A percentile compares a stretch with the other conserved stretches of the same genome.
phyloP scores from a whole-genome alignment of 2,113 vertebrate genomes.

The Otolemur garnettii region DNA sequence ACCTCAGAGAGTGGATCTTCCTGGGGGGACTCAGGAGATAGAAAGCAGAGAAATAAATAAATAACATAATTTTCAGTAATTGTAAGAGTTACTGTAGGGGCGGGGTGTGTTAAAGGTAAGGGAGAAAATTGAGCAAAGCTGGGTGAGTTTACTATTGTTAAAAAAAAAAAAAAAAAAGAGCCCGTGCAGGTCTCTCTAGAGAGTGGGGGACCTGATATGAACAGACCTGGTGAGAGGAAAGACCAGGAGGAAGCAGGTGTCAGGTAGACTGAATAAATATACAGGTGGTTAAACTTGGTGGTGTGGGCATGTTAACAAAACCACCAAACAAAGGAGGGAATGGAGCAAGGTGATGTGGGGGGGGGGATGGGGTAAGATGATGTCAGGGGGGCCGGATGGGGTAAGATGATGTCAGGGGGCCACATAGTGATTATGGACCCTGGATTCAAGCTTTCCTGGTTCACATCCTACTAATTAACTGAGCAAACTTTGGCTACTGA shows the following conservation, averaged over 20 bases:
- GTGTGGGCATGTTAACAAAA: neutral
- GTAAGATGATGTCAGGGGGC: too few relatives aligned
- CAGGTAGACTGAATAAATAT: neutral
- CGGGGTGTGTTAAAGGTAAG: neutral
- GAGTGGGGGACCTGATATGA: neutral
- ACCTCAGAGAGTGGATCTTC: neutral
- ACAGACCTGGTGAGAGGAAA: neutral
- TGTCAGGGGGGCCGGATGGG: too few relatives aligned
- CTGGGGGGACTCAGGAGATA: neutral
- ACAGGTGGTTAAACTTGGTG: neutral
- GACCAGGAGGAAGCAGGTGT: neutral
- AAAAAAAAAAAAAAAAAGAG: neutral
- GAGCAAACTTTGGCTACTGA: neutral
- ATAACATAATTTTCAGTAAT: neutral
- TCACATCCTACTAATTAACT: neutral
- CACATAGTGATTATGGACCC: neutral
- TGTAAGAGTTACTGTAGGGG: neutral
- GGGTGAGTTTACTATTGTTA: accelerated
- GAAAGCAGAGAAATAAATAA: conserved; percentile 18
- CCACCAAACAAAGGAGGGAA: neutral
- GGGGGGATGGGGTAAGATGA: too few relatives aligned
- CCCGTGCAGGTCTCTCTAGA: neutral
- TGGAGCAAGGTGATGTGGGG: neutral
- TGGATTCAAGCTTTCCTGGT: neutral
- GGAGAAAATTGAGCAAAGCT: neutral